phyloP scores from a whole-genome alignment of 2,113 vertebrate genomes.

The Polypterus senegalus region DNA sequence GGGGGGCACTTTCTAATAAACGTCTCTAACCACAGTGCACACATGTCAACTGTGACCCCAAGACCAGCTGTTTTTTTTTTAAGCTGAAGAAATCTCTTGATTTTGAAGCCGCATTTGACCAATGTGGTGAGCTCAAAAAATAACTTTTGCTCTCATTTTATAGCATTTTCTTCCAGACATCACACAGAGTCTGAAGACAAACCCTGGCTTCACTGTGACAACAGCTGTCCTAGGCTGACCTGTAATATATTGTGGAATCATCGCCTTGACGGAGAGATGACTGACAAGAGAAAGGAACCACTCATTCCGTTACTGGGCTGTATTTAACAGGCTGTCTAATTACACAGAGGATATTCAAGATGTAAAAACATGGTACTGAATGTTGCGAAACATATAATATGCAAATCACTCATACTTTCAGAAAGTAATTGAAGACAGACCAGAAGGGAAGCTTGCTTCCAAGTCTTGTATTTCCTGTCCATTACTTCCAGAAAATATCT shows the following conservation, averaged over 20 bases:
- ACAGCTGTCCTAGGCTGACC: conserved; percentile 2
- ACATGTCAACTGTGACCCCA: conserved; percentile 9
- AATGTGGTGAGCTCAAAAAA: conserved; percentile 8
- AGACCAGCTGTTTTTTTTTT: conserved; percentile 2
- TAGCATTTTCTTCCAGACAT: background rate
- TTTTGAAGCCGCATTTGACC: conserved; percentile 7
- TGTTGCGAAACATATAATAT: no score
- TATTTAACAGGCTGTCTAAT: no score
- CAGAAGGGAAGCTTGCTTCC: no score
- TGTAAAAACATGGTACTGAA: no score
- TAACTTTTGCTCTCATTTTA: conserved; percentile 5
- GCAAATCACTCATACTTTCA: no score
- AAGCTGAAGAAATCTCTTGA: conserved; percentile 12
- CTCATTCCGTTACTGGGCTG: no score
- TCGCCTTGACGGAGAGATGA: background rate
- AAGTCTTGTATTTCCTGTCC: no score
- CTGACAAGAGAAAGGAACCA: background rate
- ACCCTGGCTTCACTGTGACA: background rate
- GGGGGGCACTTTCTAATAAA: conserved; percentile 6
- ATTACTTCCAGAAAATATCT: no score
- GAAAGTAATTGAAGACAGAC: no score
- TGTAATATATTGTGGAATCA: background rate
- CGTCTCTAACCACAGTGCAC: conserved; percentile 13
- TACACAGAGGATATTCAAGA: no score
- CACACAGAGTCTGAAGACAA: background rate